Evolutionary conservation across 2,113 vertebrate genomes (phyloP).

Genomic region (Cyphomyrus plagiostoma): DNA sequence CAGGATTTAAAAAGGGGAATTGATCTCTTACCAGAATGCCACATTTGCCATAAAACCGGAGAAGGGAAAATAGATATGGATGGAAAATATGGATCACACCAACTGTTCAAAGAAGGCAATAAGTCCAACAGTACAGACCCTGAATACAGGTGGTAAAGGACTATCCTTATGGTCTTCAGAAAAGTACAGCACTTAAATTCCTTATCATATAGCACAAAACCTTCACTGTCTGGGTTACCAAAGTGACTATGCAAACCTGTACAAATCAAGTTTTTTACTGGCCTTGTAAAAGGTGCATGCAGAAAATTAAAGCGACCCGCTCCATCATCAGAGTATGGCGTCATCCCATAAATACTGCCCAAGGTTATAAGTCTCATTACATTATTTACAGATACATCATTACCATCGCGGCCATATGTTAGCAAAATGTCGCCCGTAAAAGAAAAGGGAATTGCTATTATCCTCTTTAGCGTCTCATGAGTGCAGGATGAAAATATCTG

Average conservation of each 20-base stretch:
- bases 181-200: neutral
- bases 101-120: neutral
- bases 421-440: constrained; percentile 8
- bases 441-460: constrained; percentile 4
- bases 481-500: neutral
- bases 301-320: neutral
- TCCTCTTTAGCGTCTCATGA: neutral
- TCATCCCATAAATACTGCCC: neutral
- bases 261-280: neutral
- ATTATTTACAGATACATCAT: neutral
- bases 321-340: neutral
- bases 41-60: neutral
- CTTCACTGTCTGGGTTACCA: neutral
- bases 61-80: neutral
- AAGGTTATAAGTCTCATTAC: constrained; percentile 19
- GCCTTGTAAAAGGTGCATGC: neutral
- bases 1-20: constrained; percentile 26
- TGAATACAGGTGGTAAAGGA: neutral
- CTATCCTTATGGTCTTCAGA: neutral
- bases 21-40: constrained; percentile 13
- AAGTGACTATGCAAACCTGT: neutral
- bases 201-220: neutral
- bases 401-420: constrained; percentile 1
- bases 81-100: neutral
- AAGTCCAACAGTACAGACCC: neutral